phyloP scores from a whole-genome alignment of 2,113 vertebrate genomes.

The Melozone crissalis region DNA sequence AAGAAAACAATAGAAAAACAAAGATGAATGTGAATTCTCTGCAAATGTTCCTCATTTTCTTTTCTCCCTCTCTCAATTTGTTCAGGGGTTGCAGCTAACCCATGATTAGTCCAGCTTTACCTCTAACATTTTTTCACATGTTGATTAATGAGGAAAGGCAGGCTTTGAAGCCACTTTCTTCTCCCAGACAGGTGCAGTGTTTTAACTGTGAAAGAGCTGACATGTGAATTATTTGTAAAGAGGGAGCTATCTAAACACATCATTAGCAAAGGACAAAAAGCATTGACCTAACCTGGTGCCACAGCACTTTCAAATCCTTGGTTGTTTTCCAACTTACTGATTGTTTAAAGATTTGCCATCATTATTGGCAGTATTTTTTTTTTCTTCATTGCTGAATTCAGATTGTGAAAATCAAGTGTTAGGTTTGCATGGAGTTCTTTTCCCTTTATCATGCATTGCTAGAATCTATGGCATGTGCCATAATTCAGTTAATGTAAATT shows the following conservation, averaged over 20 bases:
- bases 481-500: background rate
- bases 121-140: conserved; percentile 33
- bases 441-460: background rate
- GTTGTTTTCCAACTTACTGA: conserved; percentile 37
- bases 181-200: conserved; percentile 75
- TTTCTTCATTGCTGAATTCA: background rate
- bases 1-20: conserved; percentile 4
- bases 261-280: conserved; percentile 58
- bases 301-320: conserved; percentile 41
- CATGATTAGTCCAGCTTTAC: conserved; percentile 17
- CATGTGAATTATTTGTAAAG: conserved; percentile 77
- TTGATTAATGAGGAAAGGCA: conserved; percentile 68
- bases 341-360: conserved; percentile 15
- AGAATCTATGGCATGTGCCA: background rate
- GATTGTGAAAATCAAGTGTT: background rate
- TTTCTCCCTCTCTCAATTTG: background rate
- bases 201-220: conserved; percentile 78
- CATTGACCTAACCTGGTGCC: conserved; percentile 62
- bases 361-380: background rate
- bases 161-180: conserved; percentile 76
- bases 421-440: background rate
- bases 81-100: conserved; percentile 3
- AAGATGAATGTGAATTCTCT: background rate
- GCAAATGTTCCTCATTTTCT: conserved; percentile 21
- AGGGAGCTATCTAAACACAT: conserved; percentile 59